A percentile compares a stretch with the other conserved stretches of the same genome.
Evolutionary conservation across 2,113 vertebrate species (phyloP).

Genomic region (Aldabrachelys gigantea): DNA sequence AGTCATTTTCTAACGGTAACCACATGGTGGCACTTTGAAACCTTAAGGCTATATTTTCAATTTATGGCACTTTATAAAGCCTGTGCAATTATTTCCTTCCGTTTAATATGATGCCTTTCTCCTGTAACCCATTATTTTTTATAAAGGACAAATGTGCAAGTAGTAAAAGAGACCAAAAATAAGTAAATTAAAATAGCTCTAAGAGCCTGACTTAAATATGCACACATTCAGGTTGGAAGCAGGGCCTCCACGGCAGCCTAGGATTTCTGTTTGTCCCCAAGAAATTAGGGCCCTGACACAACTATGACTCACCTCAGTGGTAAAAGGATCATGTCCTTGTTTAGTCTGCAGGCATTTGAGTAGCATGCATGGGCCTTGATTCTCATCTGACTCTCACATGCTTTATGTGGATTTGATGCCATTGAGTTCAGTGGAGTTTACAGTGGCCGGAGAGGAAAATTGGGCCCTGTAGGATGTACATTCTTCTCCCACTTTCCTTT

Average conservation of each 20-base stretch:
- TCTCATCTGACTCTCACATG: background rate
- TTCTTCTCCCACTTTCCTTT: background rate
- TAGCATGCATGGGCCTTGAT: background rate
- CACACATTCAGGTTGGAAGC: background rate
- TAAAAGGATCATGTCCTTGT: background rate
- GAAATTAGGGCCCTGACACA: background rate
- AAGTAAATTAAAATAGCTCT: background rate
- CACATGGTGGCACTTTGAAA: background rate
- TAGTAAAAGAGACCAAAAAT: background rate
- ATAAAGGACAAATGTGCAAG: constrained; percentile 11
- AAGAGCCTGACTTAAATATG: background rate
- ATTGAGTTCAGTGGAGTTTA: background rate
- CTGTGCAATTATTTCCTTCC: constrained; percentile 48
- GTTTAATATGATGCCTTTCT: background rate
- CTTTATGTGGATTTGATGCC: background rate
- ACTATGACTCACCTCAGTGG: rapidly evolving
- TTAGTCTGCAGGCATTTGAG: background rate
- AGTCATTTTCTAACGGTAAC: background rate
- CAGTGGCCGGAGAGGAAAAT: background rate
- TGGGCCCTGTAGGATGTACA: background rate
- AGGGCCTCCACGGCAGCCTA: background rate
- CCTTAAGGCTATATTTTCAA: background rate
- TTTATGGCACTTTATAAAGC: constrained; percentile 3
- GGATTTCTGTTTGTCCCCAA: background rate
- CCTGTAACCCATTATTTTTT: background rate